Percentiles rank a stretch among this genome's conserved stretches.
Evolutionary conservation across 2,888 invertebrate genomes (phyloP).

Genomic region (Nomada ferruginata): DNA sequence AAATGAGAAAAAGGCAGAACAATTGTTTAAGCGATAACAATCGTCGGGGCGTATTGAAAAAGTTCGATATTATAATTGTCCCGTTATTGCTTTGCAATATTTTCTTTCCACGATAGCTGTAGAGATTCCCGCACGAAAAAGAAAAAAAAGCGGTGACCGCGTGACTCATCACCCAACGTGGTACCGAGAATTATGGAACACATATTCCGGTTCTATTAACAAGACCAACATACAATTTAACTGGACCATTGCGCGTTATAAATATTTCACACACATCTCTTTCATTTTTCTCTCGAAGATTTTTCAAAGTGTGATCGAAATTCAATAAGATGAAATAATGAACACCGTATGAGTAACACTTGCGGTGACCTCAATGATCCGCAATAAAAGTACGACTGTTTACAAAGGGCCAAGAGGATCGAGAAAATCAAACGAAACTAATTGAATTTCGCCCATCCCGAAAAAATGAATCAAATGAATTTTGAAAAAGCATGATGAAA

Average conservation of each 20-base stretch:
- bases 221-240: slow-evolving; percentile 14
- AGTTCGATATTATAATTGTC: slow-evolving; percentile 1
- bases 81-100: slow-evolving; percentile 25
- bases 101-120: slow-evolving; percentile 36
- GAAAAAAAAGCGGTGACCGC: slow-evolving; percentile 37
- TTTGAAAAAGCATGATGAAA: too few species aligned
- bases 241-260: slow-evolving; percentile 6
- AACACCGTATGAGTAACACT: background rate
- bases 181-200: slow-evolving; percentile 50
- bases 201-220: slow-evolving; percentile 52
- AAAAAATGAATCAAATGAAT: background rate
- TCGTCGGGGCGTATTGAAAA: background rate
- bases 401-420: background rate
- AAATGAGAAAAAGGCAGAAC: background rate
- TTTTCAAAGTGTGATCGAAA: too few species aligned
- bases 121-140: slow-evolving; percentile 55
- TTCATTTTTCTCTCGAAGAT: background rate
- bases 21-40: background rate
- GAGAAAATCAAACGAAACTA: background rate
- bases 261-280: background rate
- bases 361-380: background rate
- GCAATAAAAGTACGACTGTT: background rate
- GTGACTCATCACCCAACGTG: slow-evolving; percentile 55
- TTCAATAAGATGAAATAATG: background rate
- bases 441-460: too few species aligned